Base-by-base conservation (phyloP, 1,140 invertebrate genomes). In the Diuraphis noxia region DNA sequence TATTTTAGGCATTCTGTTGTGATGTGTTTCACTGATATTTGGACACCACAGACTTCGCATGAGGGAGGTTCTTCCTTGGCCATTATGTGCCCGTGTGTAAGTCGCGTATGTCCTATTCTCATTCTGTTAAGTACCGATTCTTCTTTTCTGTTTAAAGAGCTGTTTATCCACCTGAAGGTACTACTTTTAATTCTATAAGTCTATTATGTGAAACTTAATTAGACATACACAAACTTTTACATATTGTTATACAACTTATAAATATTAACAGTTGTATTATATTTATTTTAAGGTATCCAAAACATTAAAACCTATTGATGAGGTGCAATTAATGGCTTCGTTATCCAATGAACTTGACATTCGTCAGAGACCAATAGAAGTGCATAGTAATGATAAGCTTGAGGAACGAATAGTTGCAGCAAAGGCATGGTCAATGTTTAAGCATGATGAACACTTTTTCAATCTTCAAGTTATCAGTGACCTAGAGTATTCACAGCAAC, bases 251-350 rank as follows among this genome's bases (percentile, higher is more conserved):
- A 49, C 0, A 21, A 49, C 19, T 10, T 41, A 30, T 82, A 4
- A 10, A 82, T 41, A 82, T 41, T 30, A 82, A 82, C 25, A 82
- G 10, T 81, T 41, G 23, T 0, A 30, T 41, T 82, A 9, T 72
- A 30, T 82, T 41, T 40, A n/a, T n/a, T 46, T 91, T 52, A 30
- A 91, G 89, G 89, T 91, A 17, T 82, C 89, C 4, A 91, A 91
- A 92, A 96, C 97, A 93, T 93, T 97, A 36, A 98, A 98, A 94
- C 97, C 97, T 1, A 95, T 98, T 88, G 95, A 96, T 92, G 98
- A 98, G 94, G 93, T 96, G 82, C 97, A 98, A 94, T 94, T 97
- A 21, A 96, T 97, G 2, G 92, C 95, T 52, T 93, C 95, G 82
- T 92, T 98, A 25, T 93, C 96, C 25, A 95, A 97, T 93, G 95